Evolutionary conservation across 2,888 invertebrate genomes (phyloP), one percentile per base, ranked within the genome.

Genomic region (Byasa hedistus): DNA sequence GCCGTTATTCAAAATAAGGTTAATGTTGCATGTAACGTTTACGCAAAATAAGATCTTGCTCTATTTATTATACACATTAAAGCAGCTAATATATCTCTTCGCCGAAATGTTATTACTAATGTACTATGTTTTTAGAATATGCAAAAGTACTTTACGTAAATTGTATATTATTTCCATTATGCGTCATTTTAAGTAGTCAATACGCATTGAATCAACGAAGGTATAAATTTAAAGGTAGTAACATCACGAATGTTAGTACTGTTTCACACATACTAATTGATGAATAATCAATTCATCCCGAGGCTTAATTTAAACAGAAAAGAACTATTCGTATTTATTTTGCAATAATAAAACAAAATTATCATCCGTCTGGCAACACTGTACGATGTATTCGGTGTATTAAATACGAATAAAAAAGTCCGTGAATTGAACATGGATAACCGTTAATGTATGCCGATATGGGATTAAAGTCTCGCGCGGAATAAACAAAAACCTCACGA

Each of bases 11-110:
- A 66, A 59, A 63, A 58, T 66, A 59, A 63, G 58, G 44, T 63
- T 56, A 66, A 66, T 66, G 62, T 62, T 56, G 63, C 66, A 55
- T 66, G 59, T 63, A 66, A 63, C 62, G 54, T 62, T 66, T 48
- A 58, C 54, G 66, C 66, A 59, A 56, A 57, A 61, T 65, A 65
- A 61, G 61, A 66, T 51, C n/a, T 57, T 32, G 54, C 27, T 48
- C n/a, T 58, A 66, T 66, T 58, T 66, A 62, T 61, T 62, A 55
- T 44, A 39, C 48, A 57, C 21, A 27, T 57, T 66, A 61, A 61
- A 56, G 5, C 32, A 39, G 32, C n/a, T n/a, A 23, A 55, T 44
- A 55, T 65, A 55, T 55, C 48, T 59, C 27, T 59, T 7, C 32
- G n/a, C 32, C 22, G 23, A 23, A 57, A 22, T 36, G 24, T 51